These are phyloP conservation scores for Tachuris rubrigastra DNA, from an alignment of 2,113 vertebrate species.

Conservation along the genomic window DNA sequence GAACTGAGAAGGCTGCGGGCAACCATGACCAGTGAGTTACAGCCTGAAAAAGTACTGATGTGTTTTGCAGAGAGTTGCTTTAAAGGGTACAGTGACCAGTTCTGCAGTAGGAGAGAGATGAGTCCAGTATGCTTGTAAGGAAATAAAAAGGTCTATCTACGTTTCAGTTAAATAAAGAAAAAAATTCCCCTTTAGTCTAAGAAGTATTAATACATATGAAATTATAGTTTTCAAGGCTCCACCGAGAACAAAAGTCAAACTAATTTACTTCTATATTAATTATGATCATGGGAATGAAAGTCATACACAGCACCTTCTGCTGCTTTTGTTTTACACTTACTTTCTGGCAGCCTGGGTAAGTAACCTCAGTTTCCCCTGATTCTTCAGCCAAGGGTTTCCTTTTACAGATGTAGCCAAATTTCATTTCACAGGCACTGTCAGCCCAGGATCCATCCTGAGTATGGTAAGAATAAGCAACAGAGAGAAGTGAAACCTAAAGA, in stretches of 20 bases:
- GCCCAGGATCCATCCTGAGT: slow-evolving; percentile 87
- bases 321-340: slow-evolving; percentile 72
- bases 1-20: rapidly evolving
- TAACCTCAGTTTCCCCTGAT: slow-evolving; percentile 48
- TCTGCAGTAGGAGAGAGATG: neutral
- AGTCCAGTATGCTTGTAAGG: neutral
- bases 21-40: neutral
- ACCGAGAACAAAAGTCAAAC: neutral
- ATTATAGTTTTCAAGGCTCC: neutral
- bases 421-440: slow-evolving; percentile 83
- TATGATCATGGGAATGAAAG: neutral
- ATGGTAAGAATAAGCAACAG: neutral
- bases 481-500: neutral
- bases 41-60: neutral
- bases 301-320: rapidly evolving
- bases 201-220: neutral
- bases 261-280: neutral
- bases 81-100: neutral
- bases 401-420: slow-evolving; percentile 87
- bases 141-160: neutral
- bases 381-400: slow-evolving; percentile 76
- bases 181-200: neutral
- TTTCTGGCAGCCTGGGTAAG: slow-evolving; percentile 78
- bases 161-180: neutral
- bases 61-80: neutral